phyloP scores from a whole-genome alignment of 2,797 vertebrate genomes.

The Phylloscopus collybita region DNA sequence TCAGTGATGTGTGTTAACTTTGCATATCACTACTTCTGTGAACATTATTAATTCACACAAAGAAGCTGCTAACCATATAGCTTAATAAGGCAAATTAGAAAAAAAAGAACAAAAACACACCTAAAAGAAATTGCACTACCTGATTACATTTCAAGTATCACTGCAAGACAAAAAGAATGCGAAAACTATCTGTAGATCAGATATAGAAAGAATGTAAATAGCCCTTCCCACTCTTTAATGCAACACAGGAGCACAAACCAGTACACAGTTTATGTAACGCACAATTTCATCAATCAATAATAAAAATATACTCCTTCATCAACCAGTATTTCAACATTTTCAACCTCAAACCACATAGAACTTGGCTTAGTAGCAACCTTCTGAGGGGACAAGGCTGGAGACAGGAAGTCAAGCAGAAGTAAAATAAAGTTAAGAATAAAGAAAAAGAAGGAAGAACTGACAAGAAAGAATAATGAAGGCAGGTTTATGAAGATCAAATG shows the following conservation, averaged over 20 bases:
- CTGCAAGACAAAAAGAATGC: background rate
- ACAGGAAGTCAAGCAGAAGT: background rate
- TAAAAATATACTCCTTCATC: background rate
- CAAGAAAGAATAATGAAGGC: constrained; percentile 5
- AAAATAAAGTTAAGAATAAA: background rate
- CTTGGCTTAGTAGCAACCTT: background rate
- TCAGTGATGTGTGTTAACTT: background rate
- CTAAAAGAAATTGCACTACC: background rate
- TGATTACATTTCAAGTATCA: background rate
- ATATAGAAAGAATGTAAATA: background rate
- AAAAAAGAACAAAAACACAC: background rate
- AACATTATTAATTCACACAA: background rate
- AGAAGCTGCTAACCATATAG: background rate
- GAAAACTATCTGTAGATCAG: background rate
- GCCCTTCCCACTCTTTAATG: background rate
- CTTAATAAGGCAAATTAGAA: background rate
- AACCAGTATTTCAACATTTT: background rate
- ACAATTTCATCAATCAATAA: background rate
- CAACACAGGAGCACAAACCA: background rate
- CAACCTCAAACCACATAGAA: background rate
- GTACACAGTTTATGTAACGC: fast-evolving
- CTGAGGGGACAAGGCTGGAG: fast-evolving
- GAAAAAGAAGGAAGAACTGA: background rate
- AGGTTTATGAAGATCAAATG: constrained; percentile 24
- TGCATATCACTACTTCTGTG: background rate